These are phyloP conservation scores for Spheniscus mendiculus DNA, from an alignment of 2,113 vertebrate species.

Conservation along the genomic window DNA sequence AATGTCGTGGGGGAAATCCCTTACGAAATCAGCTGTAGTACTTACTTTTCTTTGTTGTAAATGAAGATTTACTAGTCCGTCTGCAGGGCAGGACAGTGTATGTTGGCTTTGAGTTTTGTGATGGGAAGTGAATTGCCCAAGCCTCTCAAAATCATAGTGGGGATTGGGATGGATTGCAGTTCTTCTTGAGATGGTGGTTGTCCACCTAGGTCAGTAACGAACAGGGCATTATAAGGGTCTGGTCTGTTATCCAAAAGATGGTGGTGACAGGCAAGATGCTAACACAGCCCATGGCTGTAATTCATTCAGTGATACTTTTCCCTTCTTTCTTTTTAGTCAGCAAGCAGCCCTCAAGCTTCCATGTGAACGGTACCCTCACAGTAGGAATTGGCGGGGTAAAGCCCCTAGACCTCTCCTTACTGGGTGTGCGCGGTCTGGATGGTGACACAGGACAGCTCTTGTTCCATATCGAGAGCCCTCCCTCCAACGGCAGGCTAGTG, in stretches of 20 bases:
- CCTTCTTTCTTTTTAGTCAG: slow-evolving; percentile 71
- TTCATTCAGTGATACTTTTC: not conserved
- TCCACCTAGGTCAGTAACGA: not conserved
- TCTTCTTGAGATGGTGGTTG: not conserved
- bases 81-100: not conserved
- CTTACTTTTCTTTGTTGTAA: not conserved
- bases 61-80: not conserved
- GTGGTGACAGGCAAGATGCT: not conserved
- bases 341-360: slow-evolving; percentile 63
- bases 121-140: not conserved
- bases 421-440: slow-evolving; percentile 69
- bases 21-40: not conserved
- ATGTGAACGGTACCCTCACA: slow-evolving; percentile 74
- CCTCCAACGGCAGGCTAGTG: slow-evolving; percentile 81
- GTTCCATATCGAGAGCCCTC: slow-evolving; percentile 76
- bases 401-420: slow-evolving; percentile 71
- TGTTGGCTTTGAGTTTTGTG: not conserved
- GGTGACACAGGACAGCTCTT: slow-evolving; percentile 48
- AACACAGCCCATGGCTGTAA: fast-evolving
- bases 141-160: not conserved
- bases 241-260: not conserved
- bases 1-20: not conserved
- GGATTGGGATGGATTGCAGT: not conserved
- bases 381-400: slow-evolving; percentile 80
- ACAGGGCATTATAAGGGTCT: not conserved